Percentiles rank a stretch among this genome's conserved stretches.
These are phyloP conservation scores for Helicoverpa armigera DNA, from an alignment of 1,140 invertebrate species.

Conservation along the genomic window DNA sequence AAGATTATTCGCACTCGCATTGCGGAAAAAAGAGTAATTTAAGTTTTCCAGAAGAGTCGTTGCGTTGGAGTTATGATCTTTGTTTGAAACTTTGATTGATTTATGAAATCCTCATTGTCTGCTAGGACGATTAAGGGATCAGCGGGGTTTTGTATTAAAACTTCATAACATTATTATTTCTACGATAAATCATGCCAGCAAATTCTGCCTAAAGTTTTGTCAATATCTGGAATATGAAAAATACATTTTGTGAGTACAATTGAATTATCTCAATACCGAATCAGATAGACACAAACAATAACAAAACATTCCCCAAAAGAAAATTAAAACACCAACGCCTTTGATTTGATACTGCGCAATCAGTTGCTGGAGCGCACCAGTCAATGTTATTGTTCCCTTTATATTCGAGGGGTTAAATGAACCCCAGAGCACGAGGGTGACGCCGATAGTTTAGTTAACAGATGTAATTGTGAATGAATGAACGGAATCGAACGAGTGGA, in stretches of 20 bases:
- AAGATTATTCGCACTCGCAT: constrained; percentile 85
- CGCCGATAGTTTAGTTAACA: constrained; percentile 76
- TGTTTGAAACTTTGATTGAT: constrained; percentile 84
- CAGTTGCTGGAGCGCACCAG: constrained; percentile 66
- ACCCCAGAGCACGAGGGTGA: constrained; percentile 67
- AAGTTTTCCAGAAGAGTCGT: constrained; percentile 82
- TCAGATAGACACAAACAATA: constrained; percentile 29
- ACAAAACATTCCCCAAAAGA: constrained; percentile 27
- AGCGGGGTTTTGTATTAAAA: constrained; percentile 51
- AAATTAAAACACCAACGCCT: constrained; percentile 55
- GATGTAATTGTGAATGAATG: constrained; percentile 83
- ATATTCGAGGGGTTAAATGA: constrained; percentile 73
- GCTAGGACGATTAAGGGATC: constrained; percentile 59
- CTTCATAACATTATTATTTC: constrained; percentile 28
- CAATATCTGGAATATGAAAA: not conserved
- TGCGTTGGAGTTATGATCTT: constrained; percentile 83
- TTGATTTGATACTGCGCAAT: constrained; percentile 68
- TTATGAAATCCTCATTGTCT: constrained; percentile 73
- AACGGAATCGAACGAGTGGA: constrained; percentile 62
- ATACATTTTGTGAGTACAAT: constrained; percentile 6
- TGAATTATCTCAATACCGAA: constrained; percentile 25
- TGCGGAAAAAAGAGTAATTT: constrained; percentile 85
- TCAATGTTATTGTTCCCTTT: constrained; percentile 68
- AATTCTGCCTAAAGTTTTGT: not conserved
- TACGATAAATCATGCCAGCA: not conserved